Percentiles rank a stretch among this genome's conserved stretches.
Conservation (phyloP, 2,888 invertebrate genomes). For the Subacronicta megacephala region DNA sequence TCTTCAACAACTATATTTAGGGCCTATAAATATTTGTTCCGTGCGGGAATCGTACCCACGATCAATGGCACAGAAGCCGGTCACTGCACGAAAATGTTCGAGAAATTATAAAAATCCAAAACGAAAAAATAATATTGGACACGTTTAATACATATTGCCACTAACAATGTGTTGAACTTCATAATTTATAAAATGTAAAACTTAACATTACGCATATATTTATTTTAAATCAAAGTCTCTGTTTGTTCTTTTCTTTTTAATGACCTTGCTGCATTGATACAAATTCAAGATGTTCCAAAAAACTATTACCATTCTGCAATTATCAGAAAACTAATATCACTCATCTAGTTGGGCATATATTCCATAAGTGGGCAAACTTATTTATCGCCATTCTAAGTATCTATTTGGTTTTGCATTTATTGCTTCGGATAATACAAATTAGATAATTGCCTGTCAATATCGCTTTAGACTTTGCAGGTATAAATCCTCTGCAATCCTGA, state of each 20-base stretch:
- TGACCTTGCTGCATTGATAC: too few species aligned
- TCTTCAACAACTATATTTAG: too few species aligned
- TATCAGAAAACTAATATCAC: too few species aligned
- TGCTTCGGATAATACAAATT: neutral
- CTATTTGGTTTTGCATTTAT: neutral
- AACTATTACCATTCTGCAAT: too few species aligned
- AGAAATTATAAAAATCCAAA: too few species aligned
- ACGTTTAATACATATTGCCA: constrained; percentile 29
- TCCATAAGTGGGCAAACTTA: constrained; percentile 1
- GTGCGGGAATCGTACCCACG: too few species aligned
- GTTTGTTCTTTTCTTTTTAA: too few species aligned
- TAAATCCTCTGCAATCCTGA: constrained; percentile 4
- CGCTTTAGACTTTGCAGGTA: neutral
- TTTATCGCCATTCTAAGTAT: constrained; percentile 1
- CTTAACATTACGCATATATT: constrained; percentile 23
- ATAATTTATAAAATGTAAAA: neutral
- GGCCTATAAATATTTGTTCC: too few species aligned
- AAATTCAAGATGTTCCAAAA: too few species aligned
- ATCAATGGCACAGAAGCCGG: too few species aligned
- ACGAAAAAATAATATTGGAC: neutral
- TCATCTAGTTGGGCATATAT: neutral
- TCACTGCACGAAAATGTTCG: too few species aligned
- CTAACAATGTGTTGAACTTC: constrained; percentile 14
- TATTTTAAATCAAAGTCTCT: neutral
- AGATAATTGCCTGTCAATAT: neutral